Base-by-base conservation (phyloP, 2,888 invertebrate species). In the Apodemia mormo region DNA sequence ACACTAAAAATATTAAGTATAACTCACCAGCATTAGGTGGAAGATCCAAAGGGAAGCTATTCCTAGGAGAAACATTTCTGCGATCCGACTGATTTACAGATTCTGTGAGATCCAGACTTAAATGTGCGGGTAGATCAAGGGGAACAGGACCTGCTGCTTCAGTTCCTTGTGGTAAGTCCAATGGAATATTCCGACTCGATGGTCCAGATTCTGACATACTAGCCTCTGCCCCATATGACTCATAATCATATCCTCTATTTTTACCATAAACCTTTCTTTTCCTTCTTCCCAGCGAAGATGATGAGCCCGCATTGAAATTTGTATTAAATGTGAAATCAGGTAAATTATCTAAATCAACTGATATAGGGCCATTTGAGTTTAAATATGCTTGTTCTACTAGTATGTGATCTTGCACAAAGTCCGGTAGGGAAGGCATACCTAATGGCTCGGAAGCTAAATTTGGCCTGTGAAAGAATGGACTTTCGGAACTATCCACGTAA, bases 361-460 rank as follows among this genome's bases (percentile, higher is more conserved):
- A 93, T 78, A 94, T 90, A 65, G 92, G 93, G 45, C 90, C 88
- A 76, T 92, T 89, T 64, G 94, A 91, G 78, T 94, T 94, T 79
- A 96, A 90, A 85, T 96, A 96, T 74, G 95, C 95, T 79, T 97
- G 96, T 82, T 97, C 97, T 56, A 97, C 96, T 77, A 97, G 94
- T 85, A 97, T 94, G 87, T 97, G 97, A 87, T 97, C 97, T 84
- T 97, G 97, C 68, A 98, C 97, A 89, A 97, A 97, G 85, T 97
- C 97, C 0, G 97, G 97, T 76, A 97, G 84, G 9, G 96, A 96
- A 2, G 96, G 96, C 77, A 96, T 92, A 69, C 93, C 93, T 72
- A 92, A 76, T 22, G 92, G 92, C 79, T 93, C 93, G 0, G 90
- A 87, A 37, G 92, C 90, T 80, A 90, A 76, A 75, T 89, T 90